Conservation (phyloP, 2,797 vertebrate genomes). For the Phylloscopus collybita region DNA sequence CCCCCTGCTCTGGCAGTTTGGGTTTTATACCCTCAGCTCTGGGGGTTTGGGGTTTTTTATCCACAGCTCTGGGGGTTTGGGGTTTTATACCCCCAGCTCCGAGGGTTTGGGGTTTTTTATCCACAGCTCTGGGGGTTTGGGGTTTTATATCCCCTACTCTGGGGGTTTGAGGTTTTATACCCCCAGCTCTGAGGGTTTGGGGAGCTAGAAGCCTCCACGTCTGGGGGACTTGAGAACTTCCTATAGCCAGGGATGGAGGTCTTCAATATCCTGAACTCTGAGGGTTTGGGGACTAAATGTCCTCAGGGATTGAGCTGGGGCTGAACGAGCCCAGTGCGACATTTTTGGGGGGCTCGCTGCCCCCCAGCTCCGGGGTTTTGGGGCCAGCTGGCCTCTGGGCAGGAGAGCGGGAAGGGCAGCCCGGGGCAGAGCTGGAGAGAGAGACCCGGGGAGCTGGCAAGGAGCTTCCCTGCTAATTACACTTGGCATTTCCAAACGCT, state of each 20-base stretch:
- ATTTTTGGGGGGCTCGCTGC: background rate
- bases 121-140: background rate
- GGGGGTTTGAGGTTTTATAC: background rate
- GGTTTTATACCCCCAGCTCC: no score
- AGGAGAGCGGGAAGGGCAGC: background rate
- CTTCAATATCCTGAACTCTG: background rate
- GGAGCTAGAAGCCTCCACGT: background rate
- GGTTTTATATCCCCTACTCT: background rate
- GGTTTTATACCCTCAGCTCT: no score
- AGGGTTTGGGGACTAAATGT: background rate
- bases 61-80: no score
- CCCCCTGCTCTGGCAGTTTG: background rate
- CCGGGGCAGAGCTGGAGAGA: background rate
- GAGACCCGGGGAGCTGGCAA: background rate
- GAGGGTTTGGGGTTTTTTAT: no score
- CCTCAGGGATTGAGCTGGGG: background rate
- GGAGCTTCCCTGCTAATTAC: conserved; percentile 15
- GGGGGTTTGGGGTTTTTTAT: no score
- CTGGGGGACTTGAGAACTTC: rapidly evolving
- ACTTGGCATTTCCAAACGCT: conserved; percentile 5
- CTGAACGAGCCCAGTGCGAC: background rate
- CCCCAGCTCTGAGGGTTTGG: background rate
- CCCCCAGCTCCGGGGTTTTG: background rate
- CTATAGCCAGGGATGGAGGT: background rate
- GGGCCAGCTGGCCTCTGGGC: background rate